Percentiles rank a stretch among this genome's conserved stretches.
Evolutionary conservation across 2,888 invertebrate genomes (phyloP).

Genomic region (Synergus laeviventris): DNA sequence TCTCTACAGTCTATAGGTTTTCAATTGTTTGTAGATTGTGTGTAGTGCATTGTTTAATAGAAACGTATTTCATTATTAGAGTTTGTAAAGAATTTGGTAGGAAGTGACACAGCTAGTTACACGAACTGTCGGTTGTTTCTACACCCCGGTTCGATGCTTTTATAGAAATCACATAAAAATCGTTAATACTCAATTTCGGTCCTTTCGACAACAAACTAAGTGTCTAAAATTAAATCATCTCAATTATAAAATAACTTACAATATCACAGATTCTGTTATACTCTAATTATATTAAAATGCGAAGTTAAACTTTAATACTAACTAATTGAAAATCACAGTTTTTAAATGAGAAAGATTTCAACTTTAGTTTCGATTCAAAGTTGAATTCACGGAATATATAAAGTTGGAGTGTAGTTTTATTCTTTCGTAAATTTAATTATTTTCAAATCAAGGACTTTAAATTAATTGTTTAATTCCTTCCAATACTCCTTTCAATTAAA

Average conservation of each 20-base stretch:
- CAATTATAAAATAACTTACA: neutral
- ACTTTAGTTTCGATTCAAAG: too few species aligned
- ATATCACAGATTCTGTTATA: too few species aligned
- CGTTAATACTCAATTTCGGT: neutral
- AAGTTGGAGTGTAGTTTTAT: too few species aligned
- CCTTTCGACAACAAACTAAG: neutral
- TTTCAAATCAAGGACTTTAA: too few species aligned
- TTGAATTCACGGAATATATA: too few species aligned
- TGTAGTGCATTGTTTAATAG: neutral
- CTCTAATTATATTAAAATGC: neutral
- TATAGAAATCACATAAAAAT: neutral
- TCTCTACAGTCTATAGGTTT: neutral
- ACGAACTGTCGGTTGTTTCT: neutral
- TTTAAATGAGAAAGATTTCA: too few species aligned
- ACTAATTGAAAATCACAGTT: too few species aligned
- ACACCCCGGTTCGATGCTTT: neutral
- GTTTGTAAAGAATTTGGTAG: neutral
- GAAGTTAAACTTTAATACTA: neutral
- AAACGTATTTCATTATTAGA: neutral
- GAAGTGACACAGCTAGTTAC: neutral
- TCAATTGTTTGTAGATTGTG: neutral
- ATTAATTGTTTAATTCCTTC: too few species aligned
- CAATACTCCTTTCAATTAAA: too few species aligned
- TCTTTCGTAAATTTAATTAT: too few species aligned
- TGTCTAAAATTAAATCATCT: neutral